phyloP scores from a whole-genome alignment of 1,140 invertebrate genomes.

The Achatina immaculata region DNA sequence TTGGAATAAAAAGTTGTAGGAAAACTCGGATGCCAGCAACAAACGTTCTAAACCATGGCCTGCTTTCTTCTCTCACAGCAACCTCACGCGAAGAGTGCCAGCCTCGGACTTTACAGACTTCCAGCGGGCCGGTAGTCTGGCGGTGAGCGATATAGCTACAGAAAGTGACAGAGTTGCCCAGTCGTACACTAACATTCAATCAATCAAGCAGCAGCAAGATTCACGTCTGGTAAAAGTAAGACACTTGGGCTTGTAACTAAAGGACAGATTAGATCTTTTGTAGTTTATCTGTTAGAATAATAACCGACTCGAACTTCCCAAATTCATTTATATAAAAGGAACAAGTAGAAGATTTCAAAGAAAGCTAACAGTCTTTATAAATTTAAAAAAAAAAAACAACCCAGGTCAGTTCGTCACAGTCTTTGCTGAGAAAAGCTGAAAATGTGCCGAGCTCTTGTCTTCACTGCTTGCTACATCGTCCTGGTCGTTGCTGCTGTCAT shows the following conservation, averaged over 20 bases:
- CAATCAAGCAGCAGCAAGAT: neutral
- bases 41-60: too few relatives aligned
- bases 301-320: neutral
- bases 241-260: neutral
- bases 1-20: too few relatives aligned
- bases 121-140: too few relatives aligned
- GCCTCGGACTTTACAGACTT: too few relatives aligned
- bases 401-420: neutral
- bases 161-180: neutral
- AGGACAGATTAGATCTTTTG: neutral
- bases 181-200: neutral
- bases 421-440: neutral
- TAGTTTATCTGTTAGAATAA: neutral
- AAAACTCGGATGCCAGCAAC: too few relatives aligned
- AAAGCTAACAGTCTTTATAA: neutral
- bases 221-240: neutral
- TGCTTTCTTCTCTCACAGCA: too few relatives aligned
- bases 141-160: neutral
- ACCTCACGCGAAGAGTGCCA: too few relatives aligned
- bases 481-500: neutral
- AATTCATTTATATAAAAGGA: neutral
- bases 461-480: neutral
- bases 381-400: neutral
- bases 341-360: neutral
- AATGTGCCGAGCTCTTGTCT: neutral